Base-by-base conservation (phyloP, 37 sponge, comb jelly and placozoan species). In the Theonella swinhoei region DNA sequence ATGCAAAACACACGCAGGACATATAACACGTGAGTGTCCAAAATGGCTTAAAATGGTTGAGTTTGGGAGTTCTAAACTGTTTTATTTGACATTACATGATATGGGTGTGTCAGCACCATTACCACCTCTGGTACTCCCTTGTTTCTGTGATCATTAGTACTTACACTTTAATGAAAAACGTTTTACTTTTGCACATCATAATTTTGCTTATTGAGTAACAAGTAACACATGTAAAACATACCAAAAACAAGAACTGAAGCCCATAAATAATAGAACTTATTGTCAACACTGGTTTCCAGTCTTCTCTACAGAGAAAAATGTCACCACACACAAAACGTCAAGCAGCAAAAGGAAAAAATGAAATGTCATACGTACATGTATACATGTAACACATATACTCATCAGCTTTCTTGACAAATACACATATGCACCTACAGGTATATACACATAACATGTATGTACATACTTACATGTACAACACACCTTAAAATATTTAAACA, bases 281-380 rank as follows among this genome's bases (percentile, higher is more conserved):
- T 28, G 98, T 90, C 40, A 97, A 68, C 24, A 97, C 96, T 60
- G 98, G 98, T 26, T 97, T 97, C 98, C 98, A 97, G 74, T 97
- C 98, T 75, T 97, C 98, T 73, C 98, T 95, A 76, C 35, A 81
- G 35, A 2, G 37, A 42, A 74, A 4, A 39, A 37, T n/a, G n/a
- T n/a, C 32, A 70, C 5, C 1, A n/a, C 22, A 32, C 35, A n/a
- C 25, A n/a, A 22, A 3, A 11, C 17, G 28, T 25, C 28, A 5
- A 64, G 64, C 3, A 5, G 3, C 2, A 5, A 29, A 64, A 29
- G 64, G 64, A 7, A 5, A 64, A 64, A 5, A 5, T 2, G 76
- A 2, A 4, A 9, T 7, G 14, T 5, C 23, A 3, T 25, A 34
- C 35, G 9, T 40, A 9, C 29, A 29, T 5, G 28, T n/a, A n/a